phyloP scores from a whole-genome alignment of 2,797 vertebrate genomes.

The Peromyscus melanophrys region DNA sequence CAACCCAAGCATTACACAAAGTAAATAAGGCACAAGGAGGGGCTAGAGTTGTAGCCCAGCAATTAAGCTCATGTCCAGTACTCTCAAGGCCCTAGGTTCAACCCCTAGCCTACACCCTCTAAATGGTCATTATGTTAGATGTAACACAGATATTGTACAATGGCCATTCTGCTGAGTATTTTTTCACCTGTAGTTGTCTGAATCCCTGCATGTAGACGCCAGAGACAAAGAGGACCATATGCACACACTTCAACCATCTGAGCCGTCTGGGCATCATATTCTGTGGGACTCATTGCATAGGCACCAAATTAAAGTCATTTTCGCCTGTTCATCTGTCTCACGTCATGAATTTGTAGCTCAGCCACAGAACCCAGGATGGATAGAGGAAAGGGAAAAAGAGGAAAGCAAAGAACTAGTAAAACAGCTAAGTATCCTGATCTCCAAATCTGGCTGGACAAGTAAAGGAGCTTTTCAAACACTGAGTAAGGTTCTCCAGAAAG shows the following conservation, averaged over 20 bases:
- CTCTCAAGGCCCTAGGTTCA: neutral
- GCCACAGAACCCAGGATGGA: neutral
- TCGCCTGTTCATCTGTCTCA: neutral
- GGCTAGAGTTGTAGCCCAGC: neutral
- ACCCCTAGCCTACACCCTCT: neutral
- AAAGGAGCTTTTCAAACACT: neutral
- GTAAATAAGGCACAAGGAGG: neutral
- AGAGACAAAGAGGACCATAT: neutral
- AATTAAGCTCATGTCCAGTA: too few species aligned
- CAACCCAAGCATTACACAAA: neutral
- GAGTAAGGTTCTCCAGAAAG: neutral
- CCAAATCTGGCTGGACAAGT: neutral
- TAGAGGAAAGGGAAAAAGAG: neutral
- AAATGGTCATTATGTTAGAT: neutral
- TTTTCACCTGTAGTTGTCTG: neutral
- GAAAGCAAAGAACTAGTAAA: neutral
- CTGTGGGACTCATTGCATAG: neutral
- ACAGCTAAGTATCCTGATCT: neutral
- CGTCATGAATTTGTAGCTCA: neutral
- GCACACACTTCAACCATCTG: neutral
- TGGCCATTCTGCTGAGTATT: neutral
- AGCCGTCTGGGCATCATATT: neutral
- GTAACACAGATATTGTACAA: neutral
- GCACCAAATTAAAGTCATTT: neutral
- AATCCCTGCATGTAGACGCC: neutral